These are phyloP conservation scores for Serranus cabrilla DNA, from an alignment of 2,797 vertebrate species.

Conservation along the genomic window DNA sequence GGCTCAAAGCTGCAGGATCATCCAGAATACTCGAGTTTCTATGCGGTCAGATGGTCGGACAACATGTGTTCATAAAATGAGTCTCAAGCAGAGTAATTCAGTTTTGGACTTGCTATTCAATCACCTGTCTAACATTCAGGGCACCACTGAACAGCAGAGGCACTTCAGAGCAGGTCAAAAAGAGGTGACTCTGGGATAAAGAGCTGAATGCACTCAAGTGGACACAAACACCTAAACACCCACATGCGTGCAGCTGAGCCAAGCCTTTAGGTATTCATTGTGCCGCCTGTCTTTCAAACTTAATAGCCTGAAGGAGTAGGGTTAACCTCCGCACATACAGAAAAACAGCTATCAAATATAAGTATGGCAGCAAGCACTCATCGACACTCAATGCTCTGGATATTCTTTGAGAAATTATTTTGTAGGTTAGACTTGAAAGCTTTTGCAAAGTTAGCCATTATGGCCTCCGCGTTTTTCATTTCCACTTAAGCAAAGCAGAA, in stretches of 20 bases:
- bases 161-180: slow-evolving; percentile 53
- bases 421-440: slow-evolving; percentile 49
- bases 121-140: slow-evolving; percentile 40
- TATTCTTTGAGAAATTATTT: slow-evolving; percentile 48
- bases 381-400: slow-evolving; percentile 26
- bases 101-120: slow-evolving; percentile 52
- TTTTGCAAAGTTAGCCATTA: slow-evolving; percentile 43
- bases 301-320: not conserved
- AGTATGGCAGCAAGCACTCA: slow-evolving; percentile 11
- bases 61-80: slow-evolving; percentile 46
- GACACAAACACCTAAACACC: slow-evolving; percentile 24
- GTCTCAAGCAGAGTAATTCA: slow-evolving; percentile 53
- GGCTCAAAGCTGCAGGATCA: slow-evolving; percentile 16
- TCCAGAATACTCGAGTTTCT: slow-evolving; percentile 18
- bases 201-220: slow-evolving; percentile 23
- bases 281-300: not conserved
- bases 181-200: slow-evolving; percentile 52
- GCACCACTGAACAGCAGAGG: slow-evolving; percentile 41
- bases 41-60: slow-evolving; percentile 29
- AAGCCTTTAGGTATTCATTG: not conserved
- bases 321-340: slow-evolving; percentile 15
- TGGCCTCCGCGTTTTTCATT: slow-evolving; percentile 43
- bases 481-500: slow-evolving; percentile 47
- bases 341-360: slow-evolving; percentile 4
- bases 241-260: not conserved